phyloP scores from a whole-genome alignment of 2,113 vertebrate genomes.

The Gavialis gangeticus region DNA sequence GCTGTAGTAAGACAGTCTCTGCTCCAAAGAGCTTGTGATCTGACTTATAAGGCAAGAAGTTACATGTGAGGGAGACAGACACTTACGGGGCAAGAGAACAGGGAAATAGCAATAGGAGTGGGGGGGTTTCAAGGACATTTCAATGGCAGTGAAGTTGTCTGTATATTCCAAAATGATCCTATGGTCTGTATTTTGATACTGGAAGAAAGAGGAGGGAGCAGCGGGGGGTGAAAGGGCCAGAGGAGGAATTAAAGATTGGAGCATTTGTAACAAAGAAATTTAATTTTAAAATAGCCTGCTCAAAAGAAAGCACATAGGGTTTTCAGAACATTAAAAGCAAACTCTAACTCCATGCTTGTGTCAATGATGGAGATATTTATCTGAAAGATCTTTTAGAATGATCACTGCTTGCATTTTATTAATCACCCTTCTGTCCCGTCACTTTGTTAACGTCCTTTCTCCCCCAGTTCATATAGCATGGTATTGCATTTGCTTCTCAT shows the following conservation, averaged over 20 bases:
- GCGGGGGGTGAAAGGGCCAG: no score
- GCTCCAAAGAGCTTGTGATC: not conserved
- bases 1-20: not conserved
- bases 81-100: not conserved
- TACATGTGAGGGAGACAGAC: not conserved
- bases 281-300: not conserved
- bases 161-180: not conserved
- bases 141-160: rapidly evolving
- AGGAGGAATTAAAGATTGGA: not conserved
- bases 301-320: not conserved
- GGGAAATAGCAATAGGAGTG: not conserved
- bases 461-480: not conserved
- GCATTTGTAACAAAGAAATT: not conserved
- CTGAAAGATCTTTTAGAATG: not conserved
- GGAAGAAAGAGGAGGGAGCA: not conserved
- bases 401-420: not conserved
- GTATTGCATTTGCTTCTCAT: not conserved
- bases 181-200: not conserved
- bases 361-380: no score
- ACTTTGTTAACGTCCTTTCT: not conserved
- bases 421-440: not conserved
- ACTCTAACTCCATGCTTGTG: not conserved
- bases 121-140: not conserved
- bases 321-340: not conserved
- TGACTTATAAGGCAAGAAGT: not conserved